Evolutionary conservation across 2,888 invertebrate genomes (phyloP).

Genomic region (Therioaphis trifolii): DNA sequence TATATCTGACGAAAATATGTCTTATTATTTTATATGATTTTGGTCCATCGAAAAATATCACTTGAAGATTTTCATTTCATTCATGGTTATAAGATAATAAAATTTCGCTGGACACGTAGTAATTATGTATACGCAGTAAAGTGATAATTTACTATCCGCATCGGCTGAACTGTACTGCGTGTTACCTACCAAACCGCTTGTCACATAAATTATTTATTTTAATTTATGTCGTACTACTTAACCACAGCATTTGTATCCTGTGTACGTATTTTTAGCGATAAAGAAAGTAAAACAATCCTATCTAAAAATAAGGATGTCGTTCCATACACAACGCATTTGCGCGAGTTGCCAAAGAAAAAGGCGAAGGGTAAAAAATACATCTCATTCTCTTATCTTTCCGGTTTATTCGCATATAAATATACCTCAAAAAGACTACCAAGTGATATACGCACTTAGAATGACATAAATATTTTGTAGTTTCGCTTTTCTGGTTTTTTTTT

Average conservation of each 20-base stretch:
- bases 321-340: background rate
- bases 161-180: background rate
- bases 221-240: constrained; percentile 16
- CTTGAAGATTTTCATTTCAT: no score
- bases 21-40: no score
- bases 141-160: background rate
- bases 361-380: constrained; percentile 55
- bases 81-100: no score
- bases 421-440: constrained; percentile 56
- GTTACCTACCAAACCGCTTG: background rate
- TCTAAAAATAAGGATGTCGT: constrained; percentile 15
- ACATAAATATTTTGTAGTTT: constrained; percentile 56
- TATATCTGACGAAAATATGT: no score
- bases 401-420: constrained; percentile 55
- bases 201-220: constrained; percentile 20
- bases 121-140: background rate
- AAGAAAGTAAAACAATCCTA: constrained; percentile 44
- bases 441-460: constrained; percentile 52
- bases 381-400: constrained; percentile 59
- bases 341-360: constrained; percentile 47
- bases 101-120: no score
- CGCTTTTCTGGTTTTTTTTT: constrained; percentile 13
- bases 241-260: background rate
- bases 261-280: constrained; percentile 27
- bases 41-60: no score